A percentile compares a stretch with the other conserved stretches of the same genome.
These are phyloP conservation scores for Sminthopsis crassicaudata DNA, from an alignment of 2,113 vertebrate species.

Conservation along the genomic window DNA sequence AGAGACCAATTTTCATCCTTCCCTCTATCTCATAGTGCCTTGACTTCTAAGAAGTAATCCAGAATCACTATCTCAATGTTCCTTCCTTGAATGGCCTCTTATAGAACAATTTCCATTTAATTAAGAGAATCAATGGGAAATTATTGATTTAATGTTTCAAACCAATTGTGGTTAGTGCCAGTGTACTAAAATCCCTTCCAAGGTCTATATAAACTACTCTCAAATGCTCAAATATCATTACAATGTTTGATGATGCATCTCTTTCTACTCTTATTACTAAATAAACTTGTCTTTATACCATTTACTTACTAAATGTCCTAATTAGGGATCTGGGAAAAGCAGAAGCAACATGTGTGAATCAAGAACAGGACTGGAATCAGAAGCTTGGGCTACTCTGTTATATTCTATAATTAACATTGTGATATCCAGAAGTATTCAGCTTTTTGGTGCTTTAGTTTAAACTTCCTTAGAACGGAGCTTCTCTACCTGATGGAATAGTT, in stretches of 20 bases:
- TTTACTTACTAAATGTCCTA: background rate
- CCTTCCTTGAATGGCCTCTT: background rate
- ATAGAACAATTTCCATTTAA: background rate
- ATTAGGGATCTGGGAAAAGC: background rate
- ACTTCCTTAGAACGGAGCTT: background rate
- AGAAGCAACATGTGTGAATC: background rate
- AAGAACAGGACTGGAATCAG: background rate
- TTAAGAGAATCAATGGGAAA: background rate
- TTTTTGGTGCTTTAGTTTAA: background rate
- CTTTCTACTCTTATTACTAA: background rate
- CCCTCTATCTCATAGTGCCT: background rate
- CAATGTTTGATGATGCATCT: background rate
- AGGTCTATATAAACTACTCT: background rate
- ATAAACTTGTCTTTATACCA: background rate
- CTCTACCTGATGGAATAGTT: background rate
- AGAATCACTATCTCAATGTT: background rate
- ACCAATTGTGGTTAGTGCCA: conserved; percentile 4
- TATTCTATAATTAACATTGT: background rate
- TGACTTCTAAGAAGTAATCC: background rate
- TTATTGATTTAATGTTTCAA: background rate
- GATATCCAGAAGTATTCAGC: background rate
- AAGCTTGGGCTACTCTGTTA: background rate
- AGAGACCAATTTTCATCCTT: background rate
- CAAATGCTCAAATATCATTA: background rate
- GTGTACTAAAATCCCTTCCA: conserved; percentile 20